Conservation (phyloP, 2,113 vertebrate genomes). For the Ciconia maguari region DNA sequence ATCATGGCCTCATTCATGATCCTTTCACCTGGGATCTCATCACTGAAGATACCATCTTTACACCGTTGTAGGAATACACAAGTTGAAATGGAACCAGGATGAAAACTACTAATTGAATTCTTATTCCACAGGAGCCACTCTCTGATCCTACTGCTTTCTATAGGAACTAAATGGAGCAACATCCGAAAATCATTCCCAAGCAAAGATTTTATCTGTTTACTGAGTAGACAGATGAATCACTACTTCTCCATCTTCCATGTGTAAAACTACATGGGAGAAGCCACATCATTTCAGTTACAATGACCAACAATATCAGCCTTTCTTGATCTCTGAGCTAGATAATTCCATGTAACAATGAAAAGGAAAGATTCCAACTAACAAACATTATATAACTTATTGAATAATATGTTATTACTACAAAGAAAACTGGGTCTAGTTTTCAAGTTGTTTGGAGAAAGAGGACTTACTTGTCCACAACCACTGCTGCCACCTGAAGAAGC, state of each 20-base stretch:
- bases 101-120: background rate
- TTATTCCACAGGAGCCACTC: background rate
- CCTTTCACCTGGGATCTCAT: background rate
- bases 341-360: background rate
- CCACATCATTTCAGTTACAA: background rate
- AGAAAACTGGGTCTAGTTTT: background rate
- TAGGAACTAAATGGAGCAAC: background rate
- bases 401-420: background rate
- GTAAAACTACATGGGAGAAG: background rate
- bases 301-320: background rate
- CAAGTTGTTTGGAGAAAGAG: background rate
- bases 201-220: background rate
- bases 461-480: conserved; percentile 53
- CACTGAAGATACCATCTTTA: background rate
- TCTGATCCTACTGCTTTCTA: background rate
- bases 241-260: background rate
- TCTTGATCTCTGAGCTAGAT: background rate
- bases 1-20: background rate
- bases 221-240: background rate
- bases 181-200: background rate
- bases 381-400: background rate
- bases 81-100: background rate
- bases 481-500: background rate
- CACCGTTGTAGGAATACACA: background rate
- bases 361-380: background rate